Percentiles rank a stretch among this genome's conserved stretches.
Conservation (phyloP, 2,888 invertebrate genomes). For the Cremastobaeus sp. region DNA sequence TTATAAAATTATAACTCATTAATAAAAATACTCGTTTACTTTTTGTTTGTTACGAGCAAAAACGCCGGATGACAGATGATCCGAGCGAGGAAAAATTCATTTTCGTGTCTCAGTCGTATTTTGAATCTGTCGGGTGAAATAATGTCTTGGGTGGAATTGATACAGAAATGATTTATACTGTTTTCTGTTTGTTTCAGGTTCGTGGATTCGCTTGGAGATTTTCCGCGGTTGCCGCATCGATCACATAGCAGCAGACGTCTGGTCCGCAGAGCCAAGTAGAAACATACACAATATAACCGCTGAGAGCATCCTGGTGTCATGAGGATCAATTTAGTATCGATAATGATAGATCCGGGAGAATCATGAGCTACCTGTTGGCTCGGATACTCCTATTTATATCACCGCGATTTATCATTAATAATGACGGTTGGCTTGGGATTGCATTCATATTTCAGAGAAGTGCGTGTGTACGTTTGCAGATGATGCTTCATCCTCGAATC, state of each 20-base stretch:
- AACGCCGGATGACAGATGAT: not conserved
- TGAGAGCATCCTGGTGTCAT: slow-evolving; percentile 28
- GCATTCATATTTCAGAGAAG: slow-evolving; percentile 29
- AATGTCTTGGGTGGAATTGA: too few species aligned
- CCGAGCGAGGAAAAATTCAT: too few species aligned
- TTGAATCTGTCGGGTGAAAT: too few species aligned
- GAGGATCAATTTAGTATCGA: slow-evolving; percentile 52
- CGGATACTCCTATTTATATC: slow-evolving; percentile 25
- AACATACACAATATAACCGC: slow-evolving; percentile 37
- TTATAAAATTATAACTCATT: slow-evolving; percentile 1
- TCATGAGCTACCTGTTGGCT: slow-evolving; percentile 54
- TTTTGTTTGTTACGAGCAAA: too few species aligned
- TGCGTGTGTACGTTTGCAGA: not conserved
- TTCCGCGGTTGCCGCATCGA: slow-evolving; percentile 10
- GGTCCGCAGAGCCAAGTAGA: slow-evolving; percentile 10
- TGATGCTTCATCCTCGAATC: slow-evolving; percentile 7
- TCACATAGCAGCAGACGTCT: slow-evolving; percentile 12
- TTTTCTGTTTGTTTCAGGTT: slow-evolving; percentile 17
- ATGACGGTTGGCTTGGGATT: slow-evolving; percentile 24
- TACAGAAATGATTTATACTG: slow-evolving; percentile 17
- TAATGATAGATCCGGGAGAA: slow-evolving; percentile 49
- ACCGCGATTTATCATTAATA: slow-evolving; percentile 37
- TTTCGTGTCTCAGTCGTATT: too few species aligned
- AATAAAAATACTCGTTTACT: too few species aligned
- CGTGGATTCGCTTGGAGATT: slow-evolving; percentile 1